Percentiles rank a stretch among this genome's conserved stretches.
Evolutionary conservation across 30 jellyfish, hydroid and myxozoan species (phyloP).

Genomic region (Mastigias papua): DNA sequence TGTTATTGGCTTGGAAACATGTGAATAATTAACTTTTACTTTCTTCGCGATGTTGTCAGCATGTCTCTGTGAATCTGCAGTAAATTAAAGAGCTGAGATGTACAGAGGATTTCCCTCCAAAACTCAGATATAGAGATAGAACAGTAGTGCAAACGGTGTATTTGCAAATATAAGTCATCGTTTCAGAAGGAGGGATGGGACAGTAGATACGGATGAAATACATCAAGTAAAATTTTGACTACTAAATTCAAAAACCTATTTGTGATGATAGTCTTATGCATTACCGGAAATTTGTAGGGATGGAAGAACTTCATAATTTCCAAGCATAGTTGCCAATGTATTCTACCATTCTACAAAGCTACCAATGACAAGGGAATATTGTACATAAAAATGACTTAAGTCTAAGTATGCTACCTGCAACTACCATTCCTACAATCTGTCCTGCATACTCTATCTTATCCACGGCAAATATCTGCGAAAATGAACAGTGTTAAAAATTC

Average conservation of each 20-base stretch:
- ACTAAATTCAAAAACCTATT: neutral
- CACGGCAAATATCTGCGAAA: slow-evolving; percentile 39
- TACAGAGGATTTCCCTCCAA: no score
- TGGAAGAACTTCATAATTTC: no score
- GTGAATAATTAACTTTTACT: slow-evolving; percentile 15
- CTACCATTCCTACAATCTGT: slow-evolving; percentile 48
- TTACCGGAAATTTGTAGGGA: no score
- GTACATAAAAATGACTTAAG: neutral
- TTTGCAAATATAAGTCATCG: neutral
- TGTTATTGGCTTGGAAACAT: slow-evolving; percentile 40
- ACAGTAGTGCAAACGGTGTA: neutral
- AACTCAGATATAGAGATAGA: neutral
- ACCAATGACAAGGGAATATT: neutral
- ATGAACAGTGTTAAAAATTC: neutral
- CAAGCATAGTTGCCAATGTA: no score
- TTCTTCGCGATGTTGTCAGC: slow-evolving; percentile 51
- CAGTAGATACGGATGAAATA: neutral
- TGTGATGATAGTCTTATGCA: neutral
- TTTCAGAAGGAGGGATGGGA: neutral
- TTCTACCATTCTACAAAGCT: no score
- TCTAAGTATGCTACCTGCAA: slow-evolving; percentile 27
- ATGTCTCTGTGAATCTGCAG: slow-evolving; percentile 43
- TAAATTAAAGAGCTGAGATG: neutral
- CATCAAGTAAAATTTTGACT: no score
- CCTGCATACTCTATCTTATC: slow-evolving; percentile 42